Base-by-base conservation (phyloP, 2,797 vertebrate genomes). In the Catostomus latipinnis region DNA sequence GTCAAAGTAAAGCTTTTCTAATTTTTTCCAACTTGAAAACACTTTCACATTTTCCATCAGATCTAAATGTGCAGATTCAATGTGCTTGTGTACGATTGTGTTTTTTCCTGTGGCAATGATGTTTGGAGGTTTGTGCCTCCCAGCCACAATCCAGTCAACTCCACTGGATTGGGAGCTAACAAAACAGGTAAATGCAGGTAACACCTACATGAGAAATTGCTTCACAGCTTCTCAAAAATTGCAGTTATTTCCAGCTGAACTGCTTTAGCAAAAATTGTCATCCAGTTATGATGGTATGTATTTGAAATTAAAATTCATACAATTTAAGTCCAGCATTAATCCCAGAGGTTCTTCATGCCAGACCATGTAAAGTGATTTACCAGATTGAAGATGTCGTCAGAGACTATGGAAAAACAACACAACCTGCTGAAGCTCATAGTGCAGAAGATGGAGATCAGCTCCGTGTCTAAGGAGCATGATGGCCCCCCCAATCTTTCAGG, bases 401-500 rank as follows among this genome's bases (percentile, higher is more conserved):
- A 89, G 7, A 81, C 91, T 16, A 80, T 96, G 90, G 93, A 96
- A 86, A 96, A 95, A 81, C 95, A 96, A 74, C 94, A 96, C 60
- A 91, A 93, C 57, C 94, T 96, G 13, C 90, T 96, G 77, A 96
- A 95, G 87, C 75, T 96, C 65, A 92, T 96, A 57, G 92, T 95
- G 87, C 94, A 96, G 83, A 96, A 95, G 88, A 95, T 96, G 95
- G 95, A 96, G 84, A 96, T 96, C 81, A 88, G 93, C 71, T 94
- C 93, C 1, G 96, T 96, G 84, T 91, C 92, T 8, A 95, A 96
- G 50, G 94, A 96, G 70, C 92, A 93, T 82, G 95, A 96, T 53
- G 90, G 88, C 61, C 93, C 93, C 6, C 92, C 22, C 22, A 54
- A 86, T 91, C 71, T 92, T 92, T 84, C 92, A 93, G 48, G 91